A percentile compares a stretch with the other conserved stretches of the same genome.
Conservation (phyloP, 2,888 invertebrate species). For the Eretmocerus hayati region DNA sequence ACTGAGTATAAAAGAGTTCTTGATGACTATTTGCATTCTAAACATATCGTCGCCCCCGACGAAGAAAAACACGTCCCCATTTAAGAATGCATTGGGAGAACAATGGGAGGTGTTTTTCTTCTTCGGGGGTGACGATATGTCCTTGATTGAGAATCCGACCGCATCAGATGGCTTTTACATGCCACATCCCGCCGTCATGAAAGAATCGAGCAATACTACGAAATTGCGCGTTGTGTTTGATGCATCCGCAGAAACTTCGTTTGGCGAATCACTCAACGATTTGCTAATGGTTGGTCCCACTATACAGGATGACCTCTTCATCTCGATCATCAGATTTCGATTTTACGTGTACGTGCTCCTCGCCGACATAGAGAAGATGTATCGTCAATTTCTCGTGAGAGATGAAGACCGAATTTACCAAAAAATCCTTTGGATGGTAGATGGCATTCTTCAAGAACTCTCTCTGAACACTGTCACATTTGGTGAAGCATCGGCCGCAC, state of each 20-base stretch:
- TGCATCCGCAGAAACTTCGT: slow-evolving; percentile 2
- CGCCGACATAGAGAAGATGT: slow-evolving; percentile 9
- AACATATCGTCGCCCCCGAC: too few relatives aligned
- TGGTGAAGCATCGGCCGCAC: neutral
- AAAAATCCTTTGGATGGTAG: neutral
- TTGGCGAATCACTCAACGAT: slow-evolving; percentile 1
- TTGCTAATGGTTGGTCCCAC: slow-evolving; percentile 1
- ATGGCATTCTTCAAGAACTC: neutral
- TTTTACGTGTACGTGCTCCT: neutral
- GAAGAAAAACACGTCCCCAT: too few relatives aligned
- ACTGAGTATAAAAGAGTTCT: slow-evolving; percentile 3
- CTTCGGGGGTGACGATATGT: too few relatives aligned
- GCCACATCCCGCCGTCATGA: slow-evolving; percentile 6
- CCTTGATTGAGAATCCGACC: neutral
- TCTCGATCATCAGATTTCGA: neutral
- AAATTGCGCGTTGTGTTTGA: slow-evolving; percentile 9
- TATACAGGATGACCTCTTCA: neutral
- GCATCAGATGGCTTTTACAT: neutral
- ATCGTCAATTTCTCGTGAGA: neutral
- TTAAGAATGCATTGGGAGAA: too few relatives aligned
- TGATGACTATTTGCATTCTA: slow-evolving; percentile 4
- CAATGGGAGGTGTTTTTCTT: too few relatives aligned
- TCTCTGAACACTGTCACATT: slow-evolving; percentile 5
- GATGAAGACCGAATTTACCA: neutral
- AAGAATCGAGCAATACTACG: neutral